A percentile compares a stretch with the other conserved stretches of the same genome.
phyloP scores from a whole-genome alignment of 2,888 invertebrate genomes.

The Chrysolina oricalcia region DNA sequence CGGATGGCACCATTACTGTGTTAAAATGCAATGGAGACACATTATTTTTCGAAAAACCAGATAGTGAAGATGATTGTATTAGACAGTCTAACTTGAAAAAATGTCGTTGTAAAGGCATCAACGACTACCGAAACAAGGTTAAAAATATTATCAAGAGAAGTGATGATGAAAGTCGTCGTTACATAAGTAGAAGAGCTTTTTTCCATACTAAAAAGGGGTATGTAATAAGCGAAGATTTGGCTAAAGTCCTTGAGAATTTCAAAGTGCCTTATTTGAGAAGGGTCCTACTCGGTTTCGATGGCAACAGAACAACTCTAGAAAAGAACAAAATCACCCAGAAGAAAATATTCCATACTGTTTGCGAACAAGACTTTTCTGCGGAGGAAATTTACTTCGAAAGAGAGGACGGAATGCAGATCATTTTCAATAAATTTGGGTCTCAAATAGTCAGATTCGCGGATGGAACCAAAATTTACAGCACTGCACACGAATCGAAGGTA shows the following conservation, averaged over 20 bases:
- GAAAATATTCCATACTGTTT: conserved; percentile 52
- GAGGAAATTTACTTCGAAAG: conserved; percentile 59
- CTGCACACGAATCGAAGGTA: conserved; percentile 49
- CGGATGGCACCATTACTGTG: conserved; percentile 58
- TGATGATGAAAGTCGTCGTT: conserved; percentile 27
- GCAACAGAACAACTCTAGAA: conserved; percentile 52
- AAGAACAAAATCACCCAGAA: conserved; percentile 53
- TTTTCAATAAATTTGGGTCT: conserved; percentile 54
- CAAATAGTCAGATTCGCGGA: conserved; percentile 56
- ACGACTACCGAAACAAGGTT: conserved; percentile 55
- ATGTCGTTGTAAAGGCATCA: conserved; percentile 51
- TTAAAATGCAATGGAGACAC: conserved; percentile 60
- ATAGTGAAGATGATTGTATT: conserved; percentile 38
- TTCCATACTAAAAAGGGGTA: conserved; percentile 53
- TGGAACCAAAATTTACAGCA: conserved; percentile 57
- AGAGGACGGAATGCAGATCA: conserved; percentile 59
- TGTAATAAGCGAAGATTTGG: conserved; percentile 46
- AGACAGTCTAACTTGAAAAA: conserved; percentile 42
- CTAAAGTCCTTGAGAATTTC: conserved; percentile 46
- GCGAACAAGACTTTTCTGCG: conserved; percentile 56
- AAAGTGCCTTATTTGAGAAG: conserved; percentile 58
- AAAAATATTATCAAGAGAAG: conserved; percentile 48
- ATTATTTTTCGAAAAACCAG: conserved; percentile 57
- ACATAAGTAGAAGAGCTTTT: conserved; percentile 53
- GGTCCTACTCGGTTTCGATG: conserved; percentile 56